Conservation (phyloP, 2,113 vertebrate species). For the Pterocles gutturalis region DNA sequence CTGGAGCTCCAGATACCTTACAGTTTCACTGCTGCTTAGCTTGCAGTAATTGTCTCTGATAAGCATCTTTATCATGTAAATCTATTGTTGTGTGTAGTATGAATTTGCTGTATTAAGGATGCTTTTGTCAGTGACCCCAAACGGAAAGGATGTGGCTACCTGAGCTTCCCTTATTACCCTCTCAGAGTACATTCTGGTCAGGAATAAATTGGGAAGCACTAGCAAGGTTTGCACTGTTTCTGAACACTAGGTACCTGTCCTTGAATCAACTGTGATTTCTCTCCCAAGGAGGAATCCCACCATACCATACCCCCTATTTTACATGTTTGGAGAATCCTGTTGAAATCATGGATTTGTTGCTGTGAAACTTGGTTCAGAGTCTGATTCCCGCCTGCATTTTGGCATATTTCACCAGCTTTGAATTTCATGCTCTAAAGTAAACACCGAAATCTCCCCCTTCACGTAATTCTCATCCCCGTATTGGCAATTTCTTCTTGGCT, state of each 20-base stretch:
- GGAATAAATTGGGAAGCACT: neutral
- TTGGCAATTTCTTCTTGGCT: neutral
- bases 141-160: conserved; percentile 26
- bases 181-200: conserved; percentile 4
- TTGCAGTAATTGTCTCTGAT: conserved; percentile 26
- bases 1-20: neutral
- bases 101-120: conserved; percentile 28
- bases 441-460: neutral
- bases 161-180: neutral
- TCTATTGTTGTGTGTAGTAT: neutral
- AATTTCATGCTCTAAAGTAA: neutral
- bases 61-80: conserved; percentile 19
- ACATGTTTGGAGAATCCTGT: rapidly evolving
- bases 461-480: neutral
- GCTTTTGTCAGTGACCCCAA: neutral
- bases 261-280: neutral
- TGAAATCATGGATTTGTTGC: neutral
- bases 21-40: conserved; percentile 1
- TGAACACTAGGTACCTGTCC: neutral
- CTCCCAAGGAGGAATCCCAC: neutral
- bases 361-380: neutral
- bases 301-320: neutral
- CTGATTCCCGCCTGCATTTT: neutral
- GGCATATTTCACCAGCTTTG: neutral
- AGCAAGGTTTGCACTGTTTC: neutral